Base-by-base conservation (phyloP, 2,797 vertebrate species). In the Eurystomus glaucurus region DNA sequence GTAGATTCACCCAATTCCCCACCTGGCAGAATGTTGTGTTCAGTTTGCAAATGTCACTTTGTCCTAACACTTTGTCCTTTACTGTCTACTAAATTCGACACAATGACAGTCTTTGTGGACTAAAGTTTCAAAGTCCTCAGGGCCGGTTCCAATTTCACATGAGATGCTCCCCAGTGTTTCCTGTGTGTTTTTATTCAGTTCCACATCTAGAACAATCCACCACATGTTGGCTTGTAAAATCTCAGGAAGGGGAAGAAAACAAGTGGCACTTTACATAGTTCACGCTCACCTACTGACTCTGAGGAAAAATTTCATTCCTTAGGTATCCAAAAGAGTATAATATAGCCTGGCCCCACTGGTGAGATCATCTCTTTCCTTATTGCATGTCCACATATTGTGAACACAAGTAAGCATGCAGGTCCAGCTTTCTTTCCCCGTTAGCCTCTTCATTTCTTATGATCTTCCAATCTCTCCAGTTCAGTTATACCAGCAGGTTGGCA, bases 11-110 rank as follows among this genome's bases (percentile, higher is more conserved):
- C n/a, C 72, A 10, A 8, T 6, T 83, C 17, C 48, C 33, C 50
- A 88, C 50, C 76, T 93, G 54, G 39, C 57, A 84, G 14, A 13
- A 65, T 35, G 26, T 77, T 57, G 11, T 35, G 54, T 46, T 91
- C 82, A 48, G 50, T 90, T 78, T 60, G 54, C 62, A 93, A 43
- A 65, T 69, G 60, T 81, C 91, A 52, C 72, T 92, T 94, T 65
- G 31, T 61, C 3, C 0, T 57, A 58, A 88, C 21, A 46, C 23
- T 86, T 58, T 55, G 65, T 91, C 83, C 75, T 95, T 94, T 64
- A 35, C 90, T 88, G 61, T 75, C 88, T 83, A n/a, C 25, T 85
- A 12, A 18, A 83, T 93, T 90, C 70, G 57, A 41, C 58, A 48
- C 43, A 71, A 39, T 46, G n/a, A 35, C 68, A 82, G 71, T 80